Evolutionary conservation across 2,888 invertebrate species (phyloP).

Genomic region (Formica aserva): DNA sequence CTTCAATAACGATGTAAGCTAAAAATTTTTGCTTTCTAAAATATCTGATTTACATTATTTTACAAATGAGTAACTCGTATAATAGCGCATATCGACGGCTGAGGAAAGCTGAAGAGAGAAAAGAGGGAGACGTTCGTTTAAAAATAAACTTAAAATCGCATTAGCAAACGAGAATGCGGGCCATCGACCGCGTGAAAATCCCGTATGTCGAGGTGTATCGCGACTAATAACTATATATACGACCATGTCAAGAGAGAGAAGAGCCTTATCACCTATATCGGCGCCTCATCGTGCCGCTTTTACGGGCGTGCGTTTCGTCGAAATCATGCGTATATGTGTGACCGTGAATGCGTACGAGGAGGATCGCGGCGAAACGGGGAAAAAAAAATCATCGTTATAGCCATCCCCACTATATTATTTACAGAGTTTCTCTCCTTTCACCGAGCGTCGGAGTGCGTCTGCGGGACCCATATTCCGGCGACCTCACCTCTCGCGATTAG

Average conservation of each 20-base stretch:
- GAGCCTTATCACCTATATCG: constrained; percentile 18
- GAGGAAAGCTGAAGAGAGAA: background rate
- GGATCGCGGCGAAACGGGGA: constrained; percentile 8
- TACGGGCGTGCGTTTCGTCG: constrained; percentile 12
- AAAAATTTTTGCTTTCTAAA: constrained; percentile 12
- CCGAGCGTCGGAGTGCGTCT: constrained; percentile 62
- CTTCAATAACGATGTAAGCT: background rate
- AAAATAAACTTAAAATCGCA: constrained; percentile 9
- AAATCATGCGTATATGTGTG: background rate
- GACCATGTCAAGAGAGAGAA: background rate
- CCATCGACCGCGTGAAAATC: constrained; percentile 15
- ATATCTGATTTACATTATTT: constrained; percentile 28
- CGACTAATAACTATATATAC: background rate
- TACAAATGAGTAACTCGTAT: background rate
- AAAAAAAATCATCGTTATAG: constrained; percentile 59
- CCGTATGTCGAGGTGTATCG: background rate
- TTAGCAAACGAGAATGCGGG: constrained; percentile 22
- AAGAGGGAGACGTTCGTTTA: background rate
- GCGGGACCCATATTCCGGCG: constrained; percentile 53
- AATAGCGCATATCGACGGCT: background rate
- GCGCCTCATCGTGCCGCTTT: constrained; percentile 28
- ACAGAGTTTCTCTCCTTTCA: constrained; percentile 75
- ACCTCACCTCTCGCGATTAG: constrained; percentile 59
- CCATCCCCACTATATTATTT: constrained; percentile 67
- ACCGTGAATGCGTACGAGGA: constrained; percentile 11